Percentiles rank a stretch among this genome's conserved stretches.
Conservation (phyloP, 1,140 invertebrate genomes). For the Marisa cornuarietis region DNA sequence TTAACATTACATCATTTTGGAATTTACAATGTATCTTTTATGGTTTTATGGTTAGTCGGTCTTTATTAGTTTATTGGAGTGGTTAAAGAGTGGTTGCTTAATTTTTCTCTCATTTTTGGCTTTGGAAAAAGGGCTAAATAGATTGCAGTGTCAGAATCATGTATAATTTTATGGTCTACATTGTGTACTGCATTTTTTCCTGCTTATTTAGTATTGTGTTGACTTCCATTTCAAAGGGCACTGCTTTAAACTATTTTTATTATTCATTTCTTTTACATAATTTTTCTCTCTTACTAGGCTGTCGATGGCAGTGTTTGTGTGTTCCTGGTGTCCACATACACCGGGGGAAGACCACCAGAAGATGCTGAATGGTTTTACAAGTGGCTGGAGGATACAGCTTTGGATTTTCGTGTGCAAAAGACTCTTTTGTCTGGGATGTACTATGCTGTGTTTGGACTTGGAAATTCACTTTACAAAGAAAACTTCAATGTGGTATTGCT, state of each 20-base stretch:
- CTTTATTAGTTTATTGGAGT: no score
- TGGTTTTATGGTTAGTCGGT: no score
- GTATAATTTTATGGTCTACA: no score
- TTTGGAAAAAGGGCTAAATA: no score
- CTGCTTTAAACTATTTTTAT: no score
- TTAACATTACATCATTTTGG: not conserved
- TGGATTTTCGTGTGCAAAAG: conserved; percentile 72
- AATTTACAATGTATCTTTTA: no score
- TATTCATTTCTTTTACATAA: not conserved
- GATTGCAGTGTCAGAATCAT: no score
- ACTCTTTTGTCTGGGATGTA: conserved; percentile 66
- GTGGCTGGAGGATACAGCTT: conserved; percentile 70
- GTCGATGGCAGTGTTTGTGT: conserved; percentile 55
- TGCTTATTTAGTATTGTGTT: no score
- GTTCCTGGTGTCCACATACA: conserved; percentile 72
- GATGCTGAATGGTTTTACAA: conserved; percentile 70
- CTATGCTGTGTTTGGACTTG: conserved; percentile 72
- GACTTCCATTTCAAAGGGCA: no score
- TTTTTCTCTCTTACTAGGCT: conserved; percentile 28
- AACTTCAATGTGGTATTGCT: conserved; percentile 69
- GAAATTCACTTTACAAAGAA: conserved; percentile 71
- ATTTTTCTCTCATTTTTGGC: no score
- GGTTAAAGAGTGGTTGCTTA: no score
- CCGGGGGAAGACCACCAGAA: conserved; percentile 70
- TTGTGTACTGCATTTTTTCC: no score